These are phyloP conservation scores for Dascyllus trimaculatus DNA, from an alignment of 2,113 vertebrate genomes.

Conservation along the genomic window DNA sequence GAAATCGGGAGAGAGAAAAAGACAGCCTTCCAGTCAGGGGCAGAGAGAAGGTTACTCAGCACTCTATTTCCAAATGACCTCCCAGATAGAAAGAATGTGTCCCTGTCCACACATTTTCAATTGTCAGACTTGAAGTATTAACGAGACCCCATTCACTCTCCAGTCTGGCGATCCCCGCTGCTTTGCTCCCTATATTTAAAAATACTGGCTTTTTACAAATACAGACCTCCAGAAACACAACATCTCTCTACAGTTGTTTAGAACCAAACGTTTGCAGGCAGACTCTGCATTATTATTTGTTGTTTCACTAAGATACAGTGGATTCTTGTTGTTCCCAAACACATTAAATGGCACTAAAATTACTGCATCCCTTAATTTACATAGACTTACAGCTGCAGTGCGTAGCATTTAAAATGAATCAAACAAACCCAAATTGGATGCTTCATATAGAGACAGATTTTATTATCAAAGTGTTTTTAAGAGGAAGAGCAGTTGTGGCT, in stretches of 20 bases:
- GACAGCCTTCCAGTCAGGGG: constrained; percentile 70
- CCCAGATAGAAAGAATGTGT: constrained; percentile 60
- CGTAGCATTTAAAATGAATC: background rate
- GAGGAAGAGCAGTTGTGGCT: too few species aligned
- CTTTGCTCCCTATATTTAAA: constrained; percentile 25
- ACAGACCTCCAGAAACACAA: background rate
- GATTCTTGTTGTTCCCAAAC: background rate
- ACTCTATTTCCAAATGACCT: constrained; percentile 77
- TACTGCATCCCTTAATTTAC: background rate
- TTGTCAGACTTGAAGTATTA: constrained; percentile 42
- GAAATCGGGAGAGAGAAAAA: constrained; percentile 49
- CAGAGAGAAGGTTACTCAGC: constrained; percentile 71
- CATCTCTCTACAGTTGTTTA: background rate
- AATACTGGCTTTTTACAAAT: constrained; percentile 37
- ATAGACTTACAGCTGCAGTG: background rate
- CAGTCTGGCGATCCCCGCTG: background rate
- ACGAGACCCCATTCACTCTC: constrained; percentile 37
- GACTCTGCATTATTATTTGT: background rate
- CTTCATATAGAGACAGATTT: too few species aligned
- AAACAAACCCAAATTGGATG: background rate
- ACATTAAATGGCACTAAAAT: background rate
- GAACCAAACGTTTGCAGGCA: background rate
- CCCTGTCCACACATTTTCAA: constrained; percentile 59
- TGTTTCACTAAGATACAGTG: background rate
- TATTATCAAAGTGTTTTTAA: too few species aligned